Conservation (phyloP, 1,140 invertebrate genomes). For the Saccostrea cuccullata region DNA sequence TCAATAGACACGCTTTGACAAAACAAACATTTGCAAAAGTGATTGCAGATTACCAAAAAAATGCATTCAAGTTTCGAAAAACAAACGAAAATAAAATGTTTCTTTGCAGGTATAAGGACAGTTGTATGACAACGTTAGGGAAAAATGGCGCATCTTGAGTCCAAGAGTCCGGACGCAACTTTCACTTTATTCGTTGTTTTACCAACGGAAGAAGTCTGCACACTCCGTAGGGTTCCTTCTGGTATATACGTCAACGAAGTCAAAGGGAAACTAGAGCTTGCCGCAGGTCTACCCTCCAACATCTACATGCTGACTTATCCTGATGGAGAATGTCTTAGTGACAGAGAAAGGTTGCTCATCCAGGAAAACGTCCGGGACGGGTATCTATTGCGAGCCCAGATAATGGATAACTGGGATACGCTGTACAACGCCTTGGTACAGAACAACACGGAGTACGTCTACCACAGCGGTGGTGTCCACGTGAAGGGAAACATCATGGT, state of each 20-base stretch:
- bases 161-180: conserved; percentile 1
- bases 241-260: conserved; percentile 63
- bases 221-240: conserved; percentile 62
- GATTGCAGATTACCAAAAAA: conserved; percentile 20
- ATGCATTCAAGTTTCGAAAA: background rate
- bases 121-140: background rate
- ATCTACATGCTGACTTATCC: conserved; percentile 64
- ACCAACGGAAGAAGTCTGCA: conserved; percentile 67
- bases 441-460: conserved; percentile 63
- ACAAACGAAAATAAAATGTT: background rate
- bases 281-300: conserved; percentile 66
- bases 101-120: background rate
- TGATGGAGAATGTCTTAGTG: conserved; percentile 61
- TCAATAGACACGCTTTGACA: conserved; percentile 31
- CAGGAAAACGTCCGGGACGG: conserved; percentile 61
- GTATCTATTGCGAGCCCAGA: conserved; percentile 57
- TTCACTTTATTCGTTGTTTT: conserved; percentile 70
- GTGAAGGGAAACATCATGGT: conserved; percentile 58
- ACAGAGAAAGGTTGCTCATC: conserved; percentile 62
- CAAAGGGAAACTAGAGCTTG: conserved; percentile 64
- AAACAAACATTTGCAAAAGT: conserved; percentile 22
- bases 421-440: conserved; percentile 50
- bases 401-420: conserved; percentile 56
- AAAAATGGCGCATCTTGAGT: conserved; percentile 12
- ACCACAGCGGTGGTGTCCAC: conserved; percentile 63